These are phyloP conservation scores for Hycleus phaleratus DNA, from an alignment of 1,140 invertebrate species.

Conservation along the genomic window DNA sequence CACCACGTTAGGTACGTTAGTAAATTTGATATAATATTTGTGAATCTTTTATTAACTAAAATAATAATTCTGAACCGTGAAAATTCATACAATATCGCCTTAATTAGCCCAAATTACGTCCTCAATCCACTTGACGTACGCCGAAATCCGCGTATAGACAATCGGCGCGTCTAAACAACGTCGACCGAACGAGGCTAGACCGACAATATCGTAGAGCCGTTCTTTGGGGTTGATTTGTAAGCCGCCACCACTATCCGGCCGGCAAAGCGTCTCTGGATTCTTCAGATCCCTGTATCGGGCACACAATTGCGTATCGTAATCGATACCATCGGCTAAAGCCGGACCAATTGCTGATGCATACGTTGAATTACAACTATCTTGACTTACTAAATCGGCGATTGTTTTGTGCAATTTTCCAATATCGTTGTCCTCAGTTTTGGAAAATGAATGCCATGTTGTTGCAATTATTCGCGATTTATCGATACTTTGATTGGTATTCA, in stretches of 20 bases:
- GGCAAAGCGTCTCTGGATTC: slow-evolving; percentile 5
- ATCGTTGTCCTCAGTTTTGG: too few relatives aligned
- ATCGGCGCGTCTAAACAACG: slow-evolving; percentile 41
- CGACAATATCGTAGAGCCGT: slow-evolving; percentile 47
- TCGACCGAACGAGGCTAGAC: slow-evolving; percentile 47
- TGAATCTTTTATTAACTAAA: too few relatives aligned
- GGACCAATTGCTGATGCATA: too few relatives aligned
- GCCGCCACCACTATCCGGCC: slow-evolving; percentile 45
- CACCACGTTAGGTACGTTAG: too few relatives aligned
- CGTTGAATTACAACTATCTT: too few relatives aligned
- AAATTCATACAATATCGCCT: too few relatives aligned
- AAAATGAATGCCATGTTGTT: background rate
- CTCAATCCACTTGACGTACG: slow-evolving; percentile 52
- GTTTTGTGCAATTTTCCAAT: too few relatives aligned
- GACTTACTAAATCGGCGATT: too few relatives aligned
- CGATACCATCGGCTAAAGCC: slow-evolving; percentile 41
- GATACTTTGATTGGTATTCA: too few relatives aligned
- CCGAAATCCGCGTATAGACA: slow-evolving; percentile 49
- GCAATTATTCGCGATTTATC: too few relatives aligned
- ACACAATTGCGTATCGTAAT: slow-evolving; percentile 50
- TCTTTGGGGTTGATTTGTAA: slow-evolving; percentile 32
- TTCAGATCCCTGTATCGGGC: slow-evolving; percentile 44
- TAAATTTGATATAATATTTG: too few relatives aligned
- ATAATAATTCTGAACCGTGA: too few relatives aligned
- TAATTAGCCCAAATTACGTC: slow-evolving; percentile 19